phyloP scores from a whole-genome alignment of 64 coral and sea anemone species.

The Porites australiensis region DNA sequence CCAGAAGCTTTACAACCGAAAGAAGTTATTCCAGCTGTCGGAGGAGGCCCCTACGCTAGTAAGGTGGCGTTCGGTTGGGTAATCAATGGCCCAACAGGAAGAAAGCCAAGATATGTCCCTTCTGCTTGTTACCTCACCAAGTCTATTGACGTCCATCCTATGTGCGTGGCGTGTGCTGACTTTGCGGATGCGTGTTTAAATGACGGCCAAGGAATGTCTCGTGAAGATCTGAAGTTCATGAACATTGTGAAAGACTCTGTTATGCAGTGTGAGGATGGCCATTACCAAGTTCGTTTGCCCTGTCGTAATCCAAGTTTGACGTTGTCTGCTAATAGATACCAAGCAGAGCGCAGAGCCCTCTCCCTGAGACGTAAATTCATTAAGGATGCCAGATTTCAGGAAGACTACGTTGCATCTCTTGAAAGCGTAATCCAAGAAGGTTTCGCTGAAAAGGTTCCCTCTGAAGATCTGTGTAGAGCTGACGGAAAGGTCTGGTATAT shows the following conservation, averaged over 20 bases:
- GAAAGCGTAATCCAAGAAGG: not conserved
- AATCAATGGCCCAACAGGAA: slow-evolving; percentile 61
- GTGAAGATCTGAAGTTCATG: too few species aligned
- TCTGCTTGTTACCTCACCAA: not conserved
- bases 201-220: too few species aligned
- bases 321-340: not conserved
- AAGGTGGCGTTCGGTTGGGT: slow-evolving; percentile 59
- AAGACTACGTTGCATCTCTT: not conserved
- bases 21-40: not conserved
- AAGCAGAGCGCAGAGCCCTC: not conserved
- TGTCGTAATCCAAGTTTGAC: too few species aligned
- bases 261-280: slow-evolving; percentile 9
- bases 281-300: too few species aligned
- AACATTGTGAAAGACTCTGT: slow-evolving; percentile 1
- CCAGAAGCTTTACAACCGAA: slow-evolving; percentile 46
- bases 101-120: slow-evolving; percentile 17
- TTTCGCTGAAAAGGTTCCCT: not conserved
- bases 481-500: slow-evolving; percentile 13
- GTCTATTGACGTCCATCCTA: not conserved
- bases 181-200: not conserved
- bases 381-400: not conserved
- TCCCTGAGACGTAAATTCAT: not conserved
- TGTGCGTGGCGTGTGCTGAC: not conserved
- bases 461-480: not conserved
- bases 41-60: slow-evolving; percentile 45